A percentile compares a stretch with the other conserved stretches of the same genome.
Evolutionary conservation across 35 echinoderm and acorn worm species (phyloP).

Genomic region (Apostichopus californicus): DNA sequence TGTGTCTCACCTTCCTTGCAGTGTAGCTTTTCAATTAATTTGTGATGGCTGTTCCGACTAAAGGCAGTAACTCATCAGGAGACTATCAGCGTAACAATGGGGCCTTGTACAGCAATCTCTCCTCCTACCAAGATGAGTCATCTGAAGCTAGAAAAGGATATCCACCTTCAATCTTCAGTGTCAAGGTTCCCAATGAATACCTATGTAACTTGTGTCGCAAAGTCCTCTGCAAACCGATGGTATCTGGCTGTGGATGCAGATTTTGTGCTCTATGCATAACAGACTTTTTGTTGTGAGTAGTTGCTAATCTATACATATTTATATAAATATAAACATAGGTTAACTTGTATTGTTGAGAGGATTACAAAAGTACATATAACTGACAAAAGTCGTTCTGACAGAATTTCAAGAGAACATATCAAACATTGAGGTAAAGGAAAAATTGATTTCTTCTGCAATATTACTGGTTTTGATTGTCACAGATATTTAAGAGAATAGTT

Average conservation of each 20-base stretch:
- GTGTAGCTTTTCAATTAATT: too few relatives aligned
- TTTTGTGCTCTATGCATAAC: conserved; percentile 19
- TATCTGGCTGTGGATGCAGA: not conserved
- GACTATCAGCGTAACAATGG: not conserved
- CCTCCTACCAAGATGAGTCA: not conserved
- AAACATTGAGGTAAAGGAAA: too few relatives aligned
- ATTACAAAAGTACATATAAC: too few relatives aligned
- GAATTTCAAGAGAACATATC: too few relatives aligned
- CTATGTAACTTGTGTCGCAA: not conserved
- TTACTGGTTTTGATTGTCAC: too few relatives aligned
- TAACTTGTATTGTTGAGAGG: too few relatives aligned
- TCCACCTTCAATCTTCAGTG: not conserved
- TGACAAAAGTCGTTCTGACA: too few relatives aligned
- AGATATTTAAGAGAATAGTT: too few relatives aligned
- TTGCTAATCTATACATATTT: too few relatives aligned
- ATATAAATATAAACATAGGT: too few relatives aligned
- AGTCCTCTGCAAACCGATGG: conserved; percentile 35
- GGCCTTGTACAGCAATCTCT: not conserved
- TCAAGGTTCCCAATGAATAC: not conserved
- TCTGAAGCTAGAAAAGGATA: not conserved
- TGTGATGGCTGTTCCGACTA: conserved; percentile 21
- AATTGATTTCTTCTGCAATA: too few relatives aligned
- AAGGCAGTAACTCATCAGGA: not conserved
- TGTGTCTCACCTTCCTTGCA: too few relatives aligned
- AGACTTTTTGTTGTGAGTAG: conserved; percentile 15